These are phyloP conservation scores for Cylloceria caligata DNA, from an alignment of 2,888 invertebrate genomes.

Conservation along the genomic window DNA sequence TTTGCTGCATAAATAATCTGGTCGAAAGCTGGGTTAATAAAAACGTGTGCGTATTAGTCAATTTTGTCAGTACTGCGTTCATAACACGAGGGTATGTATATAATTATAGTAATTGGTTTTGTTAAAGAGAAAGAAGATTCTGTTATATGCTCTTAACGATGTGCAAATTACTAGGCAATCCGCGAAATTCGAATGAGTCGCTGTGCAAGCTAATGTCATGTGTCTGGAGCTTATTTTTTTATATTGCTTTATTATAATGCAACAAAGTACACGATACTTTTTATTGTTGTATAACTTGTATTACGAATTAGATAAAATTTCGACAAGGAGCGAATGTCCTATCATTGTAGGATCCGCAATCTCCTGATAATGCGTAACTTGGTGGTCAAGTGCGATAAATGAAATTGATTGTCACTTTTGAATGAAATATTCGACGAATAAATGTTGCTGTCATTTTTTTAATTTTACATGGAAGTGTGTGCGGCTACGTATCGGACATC, in stretches of 20 bases:
- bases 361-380: not conserved
- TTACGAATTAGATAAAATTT: not conserved
- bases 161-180: not conserved
- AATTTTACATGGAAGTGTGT: no score
- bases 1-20: conserved; percentile 5
- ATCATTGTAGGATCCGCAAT: not conserved
- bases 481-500: no score
- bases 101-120: conserved; percentile 36
- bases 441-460: not conserved
- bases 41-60: not conserved
- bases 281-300: no score
- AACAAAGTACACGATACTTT: not conserved
- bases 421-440: conserved; percentile 10
- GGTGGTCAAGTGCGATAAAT: not conserved
- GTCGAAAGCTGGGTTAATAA: not conserved
- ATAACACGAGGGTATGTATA: conserved; percentile 1
- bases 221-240: not conserved
- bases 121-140: conserved; percentile 9
- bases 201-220: not conserved
- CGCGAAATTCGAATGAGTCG: conserved; percentile 3
- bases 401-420: conserved; percentile 18
- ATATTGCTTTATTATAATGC: not conserved
- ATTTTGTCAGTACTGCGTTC: not conserved
- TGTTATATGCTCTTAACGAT: conserved; percentile 14
- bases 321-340: not conserved